Evolutionary conservation across 2,797 vertebrate genomes (phyloP).

Genomic region (Pipistrellus pipistrellus): DNA sequence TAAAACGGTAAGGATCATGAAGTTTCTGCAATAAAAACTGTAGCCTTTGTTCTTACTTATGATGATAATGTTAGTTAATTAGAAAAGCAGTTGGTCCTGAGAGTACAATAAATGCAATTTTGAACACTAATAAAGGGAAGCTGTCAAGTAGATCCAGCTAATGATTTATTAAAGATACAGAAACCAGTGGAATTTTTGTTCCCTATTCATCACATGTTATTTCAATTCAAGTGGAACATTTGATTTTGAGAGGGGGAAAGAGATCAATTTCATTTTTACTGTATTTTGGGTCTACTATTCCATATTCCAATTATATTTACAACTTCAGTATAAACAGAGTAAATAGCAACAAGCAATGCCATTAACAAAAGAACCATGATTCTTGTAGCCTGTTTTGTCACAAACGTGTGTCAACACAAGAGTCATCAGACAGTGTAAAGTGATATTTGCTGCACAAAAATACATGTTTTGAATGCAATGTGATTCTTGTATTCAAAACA

Average conservation of each 20-base stretch:
- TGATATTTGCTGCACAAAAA: constrained; percentile 92
- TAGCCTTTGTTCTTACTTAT: constrained; percentile 40
- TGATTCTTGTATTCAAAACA: not conserved
- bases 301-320: constrained; percentile 88
- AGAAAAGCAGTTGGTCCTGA: constrained; percentile 65
- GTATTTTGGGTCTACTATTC: constrained; percentile 20
- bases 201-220: not conserved
- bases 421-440: constrained; percentile 90
- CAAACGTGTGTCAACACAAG: constrained; percentile 92
- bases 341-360: constrained; percentile 91
- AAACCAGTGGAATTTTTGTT: not conserved
- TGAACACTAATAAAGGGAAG: constrained; percentile 33
- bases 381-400: constrained; percentile 90
- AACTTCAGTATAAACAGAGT: constrained; percentile 92
- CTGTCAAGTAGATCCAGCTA: constrained; percentile 42
- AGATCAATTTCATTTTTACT: constrained; percentile 8
- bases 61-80: constrained; percentile 61
- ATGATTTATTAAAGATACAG: constrained; percentile 60
- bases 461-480: constrained; percentile 72
- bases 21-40: constrained; percentile 57
- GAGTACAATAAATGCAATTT: constrained; percentile 38
- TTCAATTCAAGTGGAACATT: constrained; percentile 36
- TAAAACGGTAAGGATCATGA: not conserved
- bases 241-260: not conserved
- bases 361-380: constrained; percentile 89